phyloP scores from a whole-genome alignment of 2,797 vertebrate species.

The Schizopygopsis pylzovi region DNA sequence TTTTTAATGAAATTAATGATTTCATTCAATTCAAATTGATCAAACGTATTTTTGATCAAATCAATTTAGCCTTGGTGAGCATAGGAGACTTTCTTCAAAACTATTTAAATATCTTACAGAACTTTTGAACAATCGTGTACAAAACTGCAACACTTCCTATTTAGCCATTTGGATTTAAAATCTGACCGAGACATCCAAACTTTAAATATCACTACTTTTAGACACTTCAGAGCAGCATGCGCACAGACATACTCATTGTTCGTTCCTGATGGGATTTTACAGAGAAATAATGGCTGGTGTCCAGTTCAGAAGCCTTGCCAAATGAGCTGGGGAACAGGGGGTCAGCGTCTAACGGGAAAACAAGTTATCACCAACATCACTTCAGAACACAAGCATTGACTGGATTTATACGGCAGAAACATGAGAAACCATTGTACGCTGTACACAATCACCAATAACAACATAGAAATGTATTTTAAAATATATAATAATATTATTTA shows the following conservation, averaged over 20 bases:
- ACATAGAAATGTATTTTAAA: neutral
- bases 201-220: neutral
- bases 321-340: neutral
- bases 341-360: neutral
- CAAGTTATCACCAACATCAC: neutral
- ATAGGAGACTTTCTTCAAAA: neutral
- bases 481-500: neutral
- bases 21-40: neutral
- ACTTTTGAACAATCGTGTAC: neutral
- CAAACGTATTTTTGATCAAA: neutral
- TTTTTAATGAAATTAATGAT: neutral
- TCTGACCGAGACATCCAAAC: neutral
- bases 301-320: neutral
- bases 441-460: neutral
- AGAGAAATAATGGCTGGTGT: neutral
- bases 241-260: slow-evolving; percentile 25
- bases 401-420: neutral
- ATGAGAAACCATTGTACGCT: neutral
- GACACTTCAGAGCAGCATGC: neutral
- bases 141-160: neutral
- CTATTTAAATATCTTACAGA: neutral
- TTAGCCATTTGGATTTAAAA: neutral
- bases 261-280: slow-evolving; percentile 1
- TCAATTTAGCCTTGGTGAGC: neutral
- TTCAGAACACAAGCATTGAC: neutral